Conservation (phyloP, 2,113 vertebrate species). For the Sinocyclocheilus grahami region DNA sequence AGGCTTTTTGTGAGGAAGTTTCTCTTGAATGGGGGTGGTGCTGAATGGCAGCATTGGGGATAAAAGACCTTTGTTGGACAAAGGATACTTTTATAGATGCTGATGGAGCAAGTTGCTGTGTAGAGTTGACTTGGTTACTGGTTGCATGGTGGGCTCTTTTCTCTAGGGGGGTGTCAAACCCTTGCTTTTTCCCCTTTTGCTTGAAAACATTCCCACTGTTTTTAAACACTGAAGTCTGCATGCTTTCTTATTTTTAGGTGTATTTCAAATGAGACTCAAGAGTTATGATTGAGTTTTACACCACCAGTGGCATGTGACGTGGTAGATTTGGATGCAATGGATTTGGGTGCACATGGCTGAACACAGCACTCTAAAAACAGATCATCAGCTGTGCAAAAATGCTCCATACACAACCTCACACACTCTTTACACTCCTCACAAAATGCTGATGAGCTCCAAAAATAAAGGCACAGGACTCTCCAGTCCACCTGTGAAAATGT, state of each 20-base stretch:
- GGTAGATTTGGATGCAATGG: conserved; percentile 49
- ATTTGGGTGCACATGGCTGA: conserved; percentile 7
- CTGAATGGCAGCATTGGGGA: conserved; percentile 52
- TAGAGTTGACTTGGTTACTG: conserved; percentile 44
- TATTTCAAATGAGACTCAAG: not conserved
- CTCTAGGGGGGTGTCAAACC: not conserved
- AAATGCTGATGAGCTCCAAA: conserved; percentile 45
- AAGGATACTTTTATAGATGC: conserved; percentile 55
- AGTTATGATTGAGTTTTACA: not conserved
- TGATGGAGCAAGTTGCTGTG: conserved; percentile 49
- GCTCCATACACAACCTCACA: conserved; percentile 34
- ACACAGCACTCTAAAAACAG: conserved; percentile 56
- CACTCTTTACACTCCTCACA: conserved; percentile 28
- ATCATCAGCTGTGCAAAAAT: conserved; percentile 54
- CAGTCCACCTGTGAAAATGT: conserved; percentile 50
- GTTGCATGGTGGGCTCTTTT: conserved; percentile 19
- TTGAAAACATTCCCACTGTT: not conserved
- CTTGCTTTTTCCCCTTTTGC: not conserved
- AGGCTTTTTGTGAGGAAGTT: conserved; percentile 53
- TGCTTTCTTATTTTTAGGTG: not conserved
- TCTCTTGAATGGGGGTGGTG: conserved; percentile 50
- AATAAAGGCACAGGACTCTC: conserved; percentile 34
- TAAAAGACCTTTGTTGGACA: conserved; percentile 55
- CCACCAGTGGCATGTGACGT: not conserved
- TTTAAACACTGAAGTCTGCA: not conserved